Conservation (phyloP, 2,797 vertebrate genomes). For the Neosilurus hyrtlii region DNA sequence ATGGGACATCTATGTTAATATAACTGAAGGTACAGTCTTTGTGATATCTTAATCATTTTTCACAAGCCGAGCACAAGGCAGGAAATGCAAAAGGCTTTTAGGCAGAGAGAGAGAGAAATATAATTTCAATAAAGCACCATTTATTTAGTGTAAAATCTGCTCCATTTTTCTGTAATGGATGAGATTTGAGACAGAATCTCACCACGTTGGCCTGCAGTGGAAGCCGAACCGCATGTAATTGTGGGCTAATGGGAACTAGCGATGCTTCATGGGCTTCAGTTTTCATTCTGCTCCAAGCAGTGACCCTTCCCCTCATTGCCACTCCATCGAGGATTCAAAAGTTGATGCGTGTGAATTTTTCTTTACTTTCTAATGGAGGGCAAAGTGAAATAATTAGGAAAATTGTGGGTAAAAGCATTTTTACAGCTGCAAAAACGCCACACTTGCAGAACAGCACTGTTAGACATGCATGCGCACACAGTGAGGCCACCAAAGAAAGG, state of each 20-base stretch:
- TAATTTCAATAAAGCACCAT: neutral
- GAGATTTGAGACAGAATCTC: neutral
- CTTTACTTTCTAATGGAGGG: slow-evolving; percentile 34
- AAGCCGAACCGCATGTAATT: slow-evolving; percentile 9
- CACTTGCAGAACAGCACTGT: slow-evolving; percentile 48
- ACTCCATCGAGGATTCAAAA: slow-evolving; percentile 42
- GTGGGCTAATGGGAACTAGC: neutral
- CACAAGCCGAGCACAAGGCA: neutral
- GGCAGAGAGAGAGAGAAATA: neutral
- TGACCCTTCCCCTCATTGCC: slow-evolving; percentile 10
- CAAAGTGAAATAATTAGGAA: slow-evolving; percentile 33
- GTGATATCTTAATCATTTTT: neutral
- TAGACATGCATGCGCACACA: slow-evolving; percentile 42
- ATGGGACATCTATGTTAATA: neutral
- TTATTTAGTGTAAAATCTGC: neutral
- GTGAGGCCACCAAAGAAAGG: slow-evolving; percentile 4
- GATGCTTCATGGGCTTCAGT: neutral
- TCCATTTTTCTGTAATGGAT: neutral
- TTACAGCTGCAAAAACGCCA: slow-evolving; percentile 42
- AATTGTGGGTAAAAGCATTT: slow-evolving; percentile 51
- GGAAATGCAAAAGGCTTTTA: neutral
- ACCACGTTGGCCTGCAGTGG: neutral
- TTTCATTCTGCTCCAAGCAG: neutral
- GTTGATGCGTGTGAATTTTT: slow-evolving; percentile 50
- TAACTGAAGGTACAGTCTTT: neutral